Base-by-base conservation (phyloP, 1,140 invertebrate species). In the Glossosoma conforme region DNA sequence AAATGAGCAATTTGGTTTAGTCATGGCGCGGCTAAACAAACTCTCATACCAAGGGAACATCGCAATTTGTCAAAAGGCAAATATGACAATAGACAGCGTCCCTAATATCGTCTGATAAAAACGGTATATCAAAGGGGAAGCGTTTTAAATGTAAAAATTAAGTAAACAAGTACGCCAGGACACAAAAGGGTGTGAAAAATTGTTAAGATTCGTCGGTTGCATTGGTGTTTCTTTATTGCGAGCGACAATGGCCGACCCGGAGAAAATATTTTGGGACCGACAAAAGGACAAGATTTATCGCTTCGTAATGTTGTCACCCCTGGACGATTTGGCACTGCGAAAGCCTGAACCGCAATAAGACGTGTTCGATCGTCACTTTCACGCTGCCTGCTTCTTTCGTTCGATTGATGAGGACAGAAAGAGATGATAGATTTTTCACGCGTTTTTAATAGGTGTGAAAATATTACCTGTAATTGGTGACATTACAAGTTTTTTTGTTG, bases 131-230 rank as follows among this genome's bases (percentile, higher is more conserved):
- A 30, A 14, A 18, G 42, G 48, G 43, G 48, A 33, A 43, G 48
- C 24, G 19, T 42, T 48, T 45, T 38, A 47, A 47, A 54, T 42
- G 40, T 43, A 50, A 51, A 56, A 48, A 17, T 48, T 41, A 41
- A 52, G 54, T 56, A 56, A 56, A 56, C 54, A 56, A 44, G 49
- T 49, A 56, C 35, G 50, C 22, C 45, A 25, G n/a, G 18, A 24
- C n/a, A 56, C 54, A 56, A 56, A 50, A 44, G 54, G 54, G 54
- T 56, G 54, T 56, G 54, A 56, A 56, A 56, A 56, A 52, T 52
- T 32, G 54, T 37, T 35, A 35, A 40, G 48, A 44, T 55, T 44
- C 17, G 49, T 44, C 48, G 54, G 54, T 52, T 52, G 49, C 35
- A 36, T 48, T 52, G 48, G 46, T 40, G 43, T 47, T 44, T 19